Evolutionary conservation across 2,113 vertebrate species (phyloP), one percentile per base, ranked within the genome.

Genomic region (Piliocolobus tephrosceles): DNA sequence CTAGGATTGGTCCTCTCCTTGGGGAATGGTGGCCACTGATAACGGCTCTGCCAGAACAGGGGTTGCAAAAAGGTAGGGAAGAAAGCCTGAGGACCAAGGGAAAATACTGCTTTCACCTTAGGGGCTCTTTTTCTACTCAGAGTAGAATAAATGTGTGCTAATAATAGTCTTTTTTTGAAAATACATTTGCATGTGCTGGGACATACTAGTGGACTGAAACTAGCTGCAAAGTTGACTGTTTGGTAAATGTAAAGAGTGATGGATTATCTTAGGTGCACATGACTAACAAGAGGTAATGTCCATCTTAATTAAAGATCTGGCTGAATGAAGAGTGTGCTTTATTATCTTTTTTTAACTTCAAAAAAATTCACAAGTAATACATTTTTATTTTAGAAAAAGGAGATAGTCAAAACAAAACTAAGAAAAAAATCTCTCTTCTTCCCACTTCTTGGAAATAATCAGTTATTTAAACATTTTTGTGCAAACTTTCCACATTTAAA

Each of bases 271-370:
- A 35, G 18, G 76, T 32, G 27, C 22, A 23, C 3, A 0, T 57
- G n/a, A 72, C 50, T 11, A 76, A 10, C 0, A 12, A n/a, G 20
- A 50, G 66, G 27, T 76, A 50, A 68, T 9, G 64, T 20, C 79
- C 52, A 40, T 85, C 94, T 93, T 91, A 75, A 90, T 90, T 80
- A 66, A 95, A 38, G 82, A 88, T 84, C 45, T 93, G 76, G 45
- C 47, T 80, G 81, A 96, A 96, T 43, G 55, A 92, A 89, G 52
- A 79, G 30, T 45, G 30, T 88, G 64, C 16, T 55, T 93, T 30
- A 75, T 88, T 55, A 75, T 79, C 45, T 50, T 57, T 47, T 93
- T 35, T 68, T 80, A 30, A 75, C 68, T 58, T 91, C 47, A n/a
- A 45, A 72, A 91, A 52, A 5, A 30, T 80, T 91, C 12, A 57